Evolutionary conservation across 2,113 vertebrate species (phyloP), one percentile per base, ranked within the genome.

Genomic region (Sciurus niger): DNA sequence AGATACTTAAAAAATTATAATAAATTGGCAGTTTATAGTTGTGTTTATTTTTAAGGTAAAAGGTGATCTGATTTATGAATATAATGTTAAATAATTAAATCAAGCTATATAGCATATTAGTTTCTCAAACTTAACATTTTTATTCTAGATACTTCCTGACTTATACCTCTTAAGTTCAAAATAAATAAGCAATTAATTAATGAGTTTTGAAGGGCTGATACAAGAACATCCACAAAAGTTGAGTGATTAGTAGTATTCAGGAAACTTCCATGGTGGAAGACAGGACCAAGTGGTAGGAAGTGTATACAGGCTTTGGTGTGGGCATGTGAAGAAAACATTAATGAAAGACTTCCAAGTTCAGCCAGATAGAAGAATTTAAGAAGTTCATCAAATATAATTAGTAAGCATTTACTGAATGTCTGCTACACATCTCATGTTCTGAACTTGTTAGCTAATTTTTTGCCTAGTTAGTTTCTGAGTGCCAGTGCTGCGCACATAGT

Each of bases 341-440:
- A 63, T 84, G 68, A 84, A 72, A 80, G 77, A 77, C 58, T 74
- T 78, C 43, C 65, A 8, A 76, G 91, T 91, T 97, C 58, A 89
- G 63, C 20, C 46, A 92, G 51, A 30, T 68, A 68, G 79, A n/a
- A 67, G 78, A 80, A 51, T 83, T 97, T 30, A 86, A 70, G 68
- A 93, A 95, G 63, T 76, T 95, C 60, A 58, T 83, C 43, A 84
- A 9, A 43, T 85, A 12, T 74, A 34, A 76, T 85, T 70, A 92
- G 20, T 37, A 78, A 30, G 4, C 76, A 37, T 95, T 94, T 86
- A 32, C 63, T 63, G 28, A 85, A 18, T 82, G n/a, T 67, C 63
- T 87, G 76, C 30, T 82, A 4, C 18, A 7, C 68, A 51, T n/a
- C 48, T 82, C 40, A 18, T 68, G 68, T 82, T 87, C 74, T 30